Percentiles rank a stretch among this genome's conserved stretches.
Evolutionary conservation across 2,888 invertebrate genomes (phyloP).

Genomic region (Spilosoma lubricipeda): DNA sequence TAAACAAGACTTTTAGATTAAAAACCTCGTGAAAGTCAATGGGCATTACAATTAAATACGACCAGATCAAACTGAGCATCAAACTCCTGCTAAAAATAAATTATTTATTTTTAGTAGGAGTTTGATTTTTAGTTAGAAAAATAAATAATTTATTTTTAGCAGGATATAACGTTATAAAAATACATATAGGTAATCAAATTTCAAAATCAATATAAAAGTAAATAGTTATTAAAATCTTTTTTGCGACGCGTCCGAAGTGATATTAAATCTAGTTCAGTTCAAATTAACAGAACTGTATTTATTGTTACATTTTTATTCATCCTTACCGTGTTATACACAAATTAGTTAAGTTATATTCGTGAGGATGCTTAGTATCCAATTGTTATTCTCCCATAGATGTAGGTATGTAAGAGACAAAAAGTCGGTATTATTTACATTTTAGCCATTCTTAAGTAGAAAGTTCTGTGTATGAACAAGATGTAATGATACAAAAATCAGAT

Average conservation of each 20-base stretch:
- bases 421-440: conserved; percentile 42
- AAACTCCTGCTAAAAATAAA: background rate
- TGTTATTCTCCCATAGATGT: conserved; percentile 51
- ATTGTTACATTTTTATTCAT: conserved; percentile 39
- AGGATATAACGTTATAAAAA: background rate
- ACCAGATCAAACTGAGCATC: too few relatives aligned
- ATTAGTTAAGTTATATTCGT: conserved; percentile 71
- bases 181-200: background rate
- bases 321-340: conserved; percentile 52
- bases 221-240: background rate
- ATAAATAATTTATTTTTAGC: too few relatives aligned
- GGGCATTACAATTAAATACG: background rate
- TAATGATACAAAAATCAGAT: conserved; percentile 11
- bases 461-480: conserved; percentile 34
- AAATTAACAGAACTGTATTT: conserved; percentile 26
- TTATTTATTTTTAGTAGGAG: too few relatives aligned
- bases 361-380: conserved; percentile 46
- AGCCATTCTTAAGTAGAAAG: conserved; percentile 30
- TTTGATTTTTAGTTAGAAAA: too few relatives aligned
- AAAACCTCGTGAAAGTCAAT: background rate
- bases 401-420: conserved; percentile 34
- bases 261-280: conserved; percentile 13
- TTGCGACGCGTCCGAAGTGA: background rate
- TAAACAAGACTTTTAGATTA: background rate
- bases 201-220: background rate